Evolutionary conservation across 2,888 invertebrate genomes (phyloP).

Genomic region (Pantelozetes paolii): DNA sequence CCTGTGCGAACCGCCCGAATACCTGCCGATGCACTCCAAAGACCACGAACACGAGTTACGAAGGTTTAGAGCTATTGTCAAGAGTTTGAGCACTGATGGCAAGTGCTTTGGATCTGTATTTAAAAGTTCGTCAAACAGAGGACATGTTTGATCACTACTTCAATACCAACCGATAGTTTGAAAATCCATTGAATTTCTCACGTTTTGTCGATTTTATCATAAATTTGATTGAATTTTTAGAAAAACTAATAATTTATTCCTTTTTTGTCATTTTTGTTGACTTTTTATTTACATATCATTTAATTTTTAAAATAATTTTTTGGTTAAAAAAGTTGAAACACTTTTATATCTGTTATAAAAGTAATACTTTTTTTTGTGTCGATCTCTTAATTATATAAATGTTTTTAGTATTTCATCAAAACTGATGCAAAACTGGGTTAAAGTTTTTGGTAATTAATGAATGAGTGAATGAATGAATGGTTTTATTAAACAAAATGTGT

Average conservation of each 20-base stretch:
- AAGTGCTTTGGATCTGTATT: constrained; percentile 11
- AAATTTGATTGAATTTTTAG: neutral
- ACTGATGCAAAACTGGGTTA: neutral
- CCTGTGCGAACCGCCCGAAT: constrained; percentile 68
- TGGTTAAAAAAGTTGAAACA: neutral
- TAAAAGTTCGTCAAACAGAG: neutral
- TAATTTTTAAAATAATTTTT: constrained; percentile 1
- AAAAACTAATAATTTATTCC: constrained; percentile 1
- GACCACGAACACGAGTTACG: constrained; percentile 67
- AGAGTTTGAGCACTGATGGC: constrained; percentile 28
- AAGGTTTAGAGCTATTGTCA: constrained; percentile 63
- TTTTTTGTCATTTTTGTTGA: constrained; percentile 13
- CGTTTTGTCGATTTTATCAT: neutral
- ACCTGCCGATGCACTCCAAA: constrained; percentile 81
- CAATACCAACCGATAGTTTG: no score
- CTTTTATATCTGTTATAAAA: neutral
- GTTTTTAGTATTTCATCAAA: neutral
- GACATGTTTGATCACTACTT: neutral
- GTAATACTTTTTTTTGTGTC: neutral
- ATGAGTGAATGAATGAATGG: constrained; percentile 15
- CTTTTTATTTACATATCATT: constrained; percentile 30
- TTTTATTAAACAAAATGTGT: constrained; percentile 14
- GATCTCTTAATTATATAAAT: neutral
- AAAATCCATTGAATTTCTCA: no score
- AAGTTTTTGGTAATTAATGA: constrained; percentile 4